Evolutionary conservation across 2,113 vertebrate species (phyloP).

Genomic region (Solea solea): DNA sequence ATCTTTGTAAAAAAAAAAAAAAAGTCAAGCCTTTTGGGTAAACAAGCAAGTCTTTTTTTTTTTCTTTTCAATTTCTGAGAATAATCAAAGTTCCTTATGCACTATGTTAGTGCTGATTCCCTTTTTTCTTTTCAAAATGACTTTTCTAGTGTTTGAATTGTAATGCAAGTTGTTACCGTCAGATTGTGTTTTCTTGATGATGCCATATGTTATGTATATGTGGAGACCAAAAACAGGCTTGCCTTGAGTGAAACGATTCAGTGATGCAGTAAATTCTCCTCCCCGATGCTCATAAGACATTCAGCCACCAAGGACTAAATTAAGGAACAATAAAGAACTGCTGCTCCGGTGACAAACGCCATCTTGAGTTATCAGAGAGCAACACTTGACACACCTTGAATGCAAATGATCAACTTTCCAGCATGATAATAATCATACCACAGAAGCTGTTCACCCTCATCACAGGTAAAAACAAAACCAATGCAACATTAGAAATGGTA

Average conservation of each 20-base stretch:
- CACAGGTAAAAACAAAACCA: constrained; percentile 24
- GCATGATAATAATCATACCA: constrained; percentile 50
- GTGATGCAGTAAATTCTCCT: constrained; percentile 44
- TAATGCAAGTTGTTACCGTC: constrained; percentile 80
- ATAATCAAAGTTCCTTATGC: constrained; percentile 79
- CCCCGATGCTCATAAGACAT: constrained; percentile 7
- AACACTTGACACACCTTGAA: constrained; percentile 12
- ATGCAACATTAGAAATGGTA: constrained; percentile 20
- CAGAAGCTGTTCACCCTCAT: constrained; percentile 21
- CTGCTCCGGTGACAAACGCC: constrained; percentile 3
- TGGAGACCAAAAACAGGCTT: constrained; percentile 74
- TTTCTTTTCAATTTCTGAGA: constrained; percentile 54
- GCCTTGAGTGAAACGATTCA: constrained; percentile 59
- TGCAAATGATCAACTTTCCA: constrained; percentile 46
- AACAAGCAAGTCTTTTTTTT: constrained; percentile 40
- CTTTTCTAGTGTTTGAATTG: constrained; percentile 92
- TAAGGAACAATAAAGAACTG: background rate
- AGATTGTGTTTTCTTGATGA: constrained; percentile 75
- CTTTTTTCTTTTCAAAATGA: constrained; percentile 81
- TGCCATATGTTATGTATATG: constrained; percentile 77
- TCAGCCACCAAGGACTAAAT: background rate
- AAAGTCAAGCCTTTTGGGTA: constrained; percentile 49
- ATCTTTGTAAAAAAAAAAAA: constrained; percentile 59
- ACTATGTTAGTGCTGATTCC: constrained; percentile 96
- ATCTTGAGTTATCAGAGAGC: constrained; percentile 1